Evolutionary conservation across 53 echinoderm and acorn worm genomes (phyloP).

Genomic region (Paracentrotus lividus): DNA sequence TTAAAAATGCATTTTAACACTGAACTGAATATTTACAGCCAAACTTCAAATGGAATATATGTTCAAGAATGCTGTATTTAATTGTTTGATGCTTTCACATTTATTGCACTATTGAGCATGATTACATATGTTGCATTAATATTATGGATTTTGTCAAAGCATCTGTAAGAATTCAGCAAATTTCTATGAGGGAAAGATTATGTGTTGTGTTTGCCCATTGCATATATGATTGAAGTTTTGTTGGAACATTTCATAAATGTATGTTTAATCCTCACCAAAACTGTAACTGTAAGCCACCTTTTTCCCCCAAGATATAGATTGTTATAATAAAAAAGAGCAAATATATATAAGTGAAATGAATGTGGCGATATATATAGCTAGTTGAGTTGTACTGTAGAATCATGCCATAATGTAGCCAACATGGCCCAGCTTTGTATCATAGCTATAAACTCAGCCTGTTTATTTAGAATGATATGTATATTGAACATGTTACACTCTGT

Average conservation of each 20-base stretch:
- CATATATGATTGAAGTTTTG: background rate
- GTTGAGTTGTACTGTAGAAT: slow-evolving; percentile 31
- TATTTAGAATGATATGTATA: slow-evolving; percentile 54
- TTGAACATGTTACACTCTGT: slow-evolving; percentile 33
- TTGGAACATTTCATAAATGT: background rate
- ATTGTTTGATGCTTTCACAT: background rate
- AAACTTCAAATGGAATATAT: background rate
- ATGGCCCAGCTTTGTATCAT: slow-evolving; percentile 49
- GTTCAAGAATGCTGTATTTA: background rate
- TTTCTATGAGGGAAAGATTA: background rate
- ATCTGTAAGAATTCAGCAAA: background rate
- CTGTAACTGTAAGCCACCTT: background rate
- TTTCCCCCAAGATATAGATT: background rate
- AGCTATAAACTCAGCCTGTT: slow-evolving; percentile 40
- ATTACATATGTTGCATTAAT: background rate
- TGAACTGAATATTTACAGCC: background rate
- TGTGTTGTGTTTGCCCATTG: background rate
- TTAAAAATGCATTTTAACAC: background rate
- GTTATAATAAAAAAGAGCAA: background rate
- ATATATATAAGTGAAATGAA: slow-evolving; percentile 32
- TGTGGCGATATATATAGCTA: slow-evolving; percentile 52
- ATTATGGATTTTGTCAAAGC: background rate
- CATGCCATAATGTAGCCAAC: slow-evolving; percentile 10
- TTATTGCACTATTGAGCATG: background rate
- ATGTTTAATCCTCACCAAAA: background rate